phyloP scores from a whole-genome alignment of 1,140 invertebrate species.

The Xylocopa sonorina region DNA sequence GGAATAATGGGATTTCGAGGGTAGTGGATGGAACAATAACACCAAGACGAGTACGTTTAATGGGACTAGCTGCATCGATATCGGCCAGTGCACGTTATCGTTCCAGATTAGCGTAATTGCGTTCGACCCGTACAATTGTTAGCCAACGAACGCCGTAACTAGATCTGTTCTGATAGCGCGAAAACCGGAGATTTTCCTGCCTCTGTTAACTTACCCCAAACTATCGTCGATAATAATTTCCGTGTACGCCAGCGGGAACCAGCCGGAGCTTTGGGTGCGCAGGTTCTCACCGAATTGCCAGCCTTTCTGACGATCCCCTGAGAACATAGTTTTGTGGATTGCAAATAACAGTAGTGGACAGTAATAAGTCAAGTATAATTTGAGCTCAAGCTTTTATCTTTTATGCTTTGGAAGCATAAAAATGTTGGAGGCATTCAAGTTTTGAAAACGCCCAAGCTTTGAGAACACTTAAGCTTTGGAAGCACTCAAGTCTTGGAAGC shows the following conservation, averaged over 20 bases:
- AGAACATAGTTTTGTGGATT: slow-evolving; percentile 42
- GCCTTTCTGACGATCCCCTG: slow-evolving; percentile 92
- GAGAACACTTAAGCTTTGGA: too few species aligned
- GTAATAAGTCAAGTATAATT: background rate
- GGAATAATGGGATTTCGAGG: slow-evolving; percentile 34
- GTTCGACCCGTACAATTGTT: slow-evolving; percentile 41
- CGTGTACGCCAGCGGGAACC: slow-evolving; percentile 97
- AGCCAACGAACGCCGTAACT: slow-evolving; percentile 39
- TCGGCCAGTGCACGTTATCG: slow-evolving; percentile 35
- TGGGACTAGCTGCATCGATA: slow-evolving; percentile 42
- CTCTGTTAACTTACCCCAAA: slow-evolving; percentile 72
- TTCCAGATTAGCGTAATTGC: slow-evolving; percentile 51
- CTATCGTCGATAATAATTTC: slow-evolving; percentile 86
- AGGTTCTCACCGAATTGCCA: slow-evolving; percentile 98
- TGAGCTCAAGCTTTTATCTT: background rate
- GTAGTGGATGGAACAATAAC: slow-evolving; percentile 41
- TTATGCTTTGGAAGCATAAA: too few species aligned
- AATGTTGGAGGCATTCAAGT: too few species aligned
- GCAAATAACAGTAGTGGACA: slow-evolving; percentile 20
- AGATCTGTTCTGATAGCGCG: slow-evolving; percentile 29
- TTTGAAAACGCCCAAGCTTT: too few species aligned
- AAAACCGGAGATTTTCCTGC: slow-evolving; percentile 18
- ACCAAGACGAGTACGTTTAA: slow-evolving; percentile 41
- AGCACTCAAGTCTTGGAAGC: too few species aligned
- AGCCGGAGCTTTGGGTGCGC: slow-evolving; percentile 93